Percentiles rank a stretch among this genome's conserved stretches.
phyloP scores from a whole-genome alignment of 2,888 invertebrate species.

The Pristionchus japonicus region DNA sequence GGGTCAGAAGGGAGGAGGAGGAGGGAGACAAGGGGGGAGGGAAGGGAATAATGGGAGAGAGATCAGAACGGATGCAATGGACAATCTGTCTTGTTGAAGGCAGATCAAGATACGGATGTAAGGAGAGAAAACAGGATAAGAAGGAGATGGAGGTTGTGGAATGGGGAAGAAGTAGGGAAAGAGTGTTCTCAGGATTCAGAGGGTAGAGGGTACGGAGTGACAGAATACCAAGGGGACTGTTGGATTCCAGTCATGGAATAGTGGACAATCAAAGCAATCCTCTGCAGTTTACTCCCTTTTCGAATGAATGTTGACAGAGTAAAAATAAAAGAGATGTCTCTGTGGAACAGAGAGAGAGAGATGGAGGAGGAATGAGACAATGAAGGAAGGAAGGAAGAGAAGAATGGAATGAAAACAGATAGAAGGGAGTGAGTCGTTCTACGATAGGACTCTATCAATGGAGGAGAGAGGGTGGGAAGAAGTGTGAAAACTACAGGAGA shows the following conservation, averaged over 20 bases:
- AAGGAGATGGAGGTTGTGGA: neutral
- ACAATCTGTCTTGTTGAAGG: neutral
- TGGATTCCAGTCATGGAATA: neutral
- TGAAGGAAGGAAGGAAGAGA: neutral
- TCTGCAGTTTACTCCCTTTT: neutral
- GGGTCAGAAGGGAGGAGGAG: neutral
- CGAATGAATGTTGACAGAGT: constrained; percentile 14
- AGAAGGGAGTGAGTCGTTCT: neutral
- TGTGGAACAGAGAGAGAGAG: neutral
- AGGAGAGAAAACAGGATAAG: neutral
- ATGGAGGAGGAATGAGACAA: too few relatives aligned
- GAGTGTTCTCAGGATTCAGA: neutral
- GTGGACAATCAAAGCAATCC: neutral
- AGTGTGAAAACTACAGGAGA: neutral
- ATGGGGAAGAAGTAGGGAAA: neutral
- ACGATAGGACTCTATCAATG: neutral
- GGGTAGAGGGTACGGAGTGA: neutral
- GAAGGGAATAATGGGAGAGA: neutral
- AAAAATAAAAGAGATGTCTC: neutral
- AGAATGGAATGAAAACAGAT: neutral
- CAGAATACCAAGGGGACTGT: neutral
- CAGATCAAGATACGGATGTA: neutral
- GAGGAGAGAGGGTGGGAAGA: neutral
- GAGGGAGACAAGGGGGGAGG: neutral
- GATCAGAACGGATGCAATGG: neutral